Evolutionary conservation across 2,113 vertebrate genomes (phyloP).

Genomic region (Lucifuga dentata): DNA sequence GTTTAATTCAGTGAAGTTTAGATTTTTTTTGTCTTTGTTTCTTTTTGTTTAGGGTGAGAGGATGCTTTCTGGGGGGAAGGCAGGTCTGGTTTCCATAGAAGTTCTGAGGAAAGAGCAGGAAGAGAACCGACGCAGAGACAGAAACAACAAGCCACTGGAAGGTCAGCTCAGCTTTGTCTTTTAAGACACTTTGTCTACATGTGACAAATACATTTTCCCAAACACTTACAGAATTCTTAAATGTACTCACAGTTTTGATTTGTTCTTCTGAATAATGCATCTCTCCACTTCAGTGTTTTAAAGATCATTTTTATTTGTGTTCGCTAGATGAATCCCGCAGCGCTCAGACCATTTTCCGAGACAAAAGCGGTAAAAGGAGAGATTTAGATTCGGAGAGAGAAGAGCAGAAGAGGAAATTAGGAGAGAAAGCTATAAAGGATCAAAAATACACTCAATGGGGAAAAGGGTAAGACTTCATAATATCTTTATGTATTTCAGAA

Average conservation of each 20-base stretch:
- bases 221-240: not conserved
- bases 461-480: constrained; percentile 86
- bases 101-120: constrained; percentile 88
- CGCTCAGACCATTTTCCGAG: constrained; percentile 90
- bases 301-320: not conserved
- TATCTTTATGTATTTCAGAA: not conserved
- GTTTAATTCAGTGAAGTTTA: not conserved
- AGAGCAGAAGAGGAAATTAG: constrained; percentile 86
- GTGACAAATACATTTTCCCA: not conserved
- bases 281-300: not conserved
- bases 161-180: constrained; percentile 72
- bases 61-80: constrained; percentile 88
- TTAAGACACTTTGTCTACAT: not conserved
- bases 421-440: constrained; percentile 85
- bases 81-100: constrained; percentile 89
- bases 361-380: constrained; percentile 90
- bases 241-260: not conserved
- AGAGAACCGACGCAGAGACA: constrained; percentile 84
- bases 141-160: constrained; percentile 84
- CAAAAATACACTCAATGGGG: constrained; percentile 95
- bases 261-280: not conserved
- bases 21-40: not conserved
- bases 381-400: constrained; percentile 88
- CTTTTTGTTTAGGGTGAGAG: constrained; percentile 64
- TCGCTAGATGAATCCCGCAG: constrained; percentile 87